These are phyloP conservation scores for Sebastes vulpes DNA, from an alignment of 2,797 vertebrate species.

Conservation along the genomic window DNA sequence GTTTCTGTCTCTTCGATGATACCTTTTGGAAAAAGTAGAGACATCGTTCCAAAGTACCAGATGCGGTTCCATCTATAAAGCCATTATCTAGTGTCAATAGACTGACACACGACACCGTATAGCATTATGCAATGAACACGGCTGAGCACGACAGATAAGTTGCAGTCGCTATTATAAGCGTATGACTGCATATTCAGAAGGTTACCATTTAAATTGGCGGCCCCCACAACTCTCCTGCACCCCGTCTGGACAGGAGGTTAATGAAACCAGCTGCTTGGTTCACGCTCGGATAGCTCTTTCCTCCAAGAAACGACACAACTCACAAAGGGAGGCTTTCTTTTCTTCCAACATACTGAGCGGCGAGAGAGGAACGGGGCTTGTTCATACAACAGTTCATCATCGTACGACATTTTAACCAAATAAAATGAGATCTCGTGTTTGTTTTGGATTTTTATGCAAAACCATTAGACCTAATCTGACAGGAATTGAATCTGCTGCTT, in stretches of 20 bases:
- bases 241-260: conserved; percentile 85
- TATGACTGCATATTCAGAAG: conserved; percentile 83
- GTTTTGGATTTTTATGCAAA: conserved; percentile 10
- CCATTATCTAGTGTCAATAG: conserved; percentile 16
- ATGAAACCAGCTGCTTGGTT: conserved; percentile 88
- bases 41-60: neutral
- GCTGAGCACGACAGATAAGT: conserved; percentile 41
- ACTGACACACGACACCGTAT: conserved; percentile 33
- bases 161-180: conserved; percentile 49
- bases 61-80: neutral
- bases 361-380: conserved; percentile 19
- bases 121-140: conserved; percentile 19
- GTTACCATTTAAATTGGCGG: conserved; percentile 77
- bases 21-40: neutral
- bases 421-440: conserved; percentile 14
- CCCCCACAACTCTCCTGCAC: conserved; percentile 65
- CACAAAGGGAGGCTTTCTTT: conserved; percentile 71
- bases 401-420: neutral
- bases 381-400: conserved; percentile 29
- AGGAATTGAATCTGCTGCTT: neutral
- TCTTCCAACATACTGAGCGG: conserved; percentile 35
- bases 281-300: conserved; percentile 77
- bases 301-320: conserved; percentile 70
- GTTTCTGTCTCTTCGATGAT: neutral
- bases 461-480: neutral